A percentile compares a stretch with the other conserved stretches of the same genome.
Conservation (phyloP, 2,113 vertebrate genomes). For the Poeciliopsis turrubarensis region DNA sequence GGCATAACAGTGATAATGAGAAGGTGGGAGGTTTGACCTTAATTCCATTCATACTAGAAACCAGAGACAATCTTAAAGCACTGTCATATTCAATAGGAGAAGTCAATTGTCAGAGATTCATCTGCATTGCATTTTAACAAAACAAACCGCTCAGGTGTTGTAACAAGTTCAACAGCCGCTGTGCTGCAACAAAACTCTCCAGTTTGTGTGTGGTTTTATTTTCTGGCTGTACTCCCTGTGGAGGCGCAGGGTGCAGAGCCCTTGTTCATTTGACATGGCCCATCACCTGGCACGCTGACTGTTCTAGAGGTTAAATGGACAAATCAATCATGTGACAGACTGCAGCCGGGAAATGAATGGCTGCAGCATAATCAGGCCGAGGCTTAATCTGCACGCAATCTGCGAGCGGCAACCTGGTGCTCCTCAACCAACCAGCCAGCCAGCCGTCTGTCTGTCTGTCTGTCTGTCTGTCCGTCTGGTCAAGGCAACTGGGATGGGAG, state of each 20-base stretch:
- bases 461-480: neutral
- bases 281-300: constrained; percentile 69
- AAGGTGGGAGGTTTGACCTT: constrained; percentile 49
- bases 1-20: constrained; percentile 18
- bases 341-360: constrained; percentile 77
- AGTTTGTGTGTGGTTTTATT: constrained; percentile 5
- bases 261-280: constrained; percentile 79
- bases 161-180: neutral
- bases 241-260: constrained; percentile 63
- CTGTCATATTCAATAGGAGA: constrained; percentile 58
- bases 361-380: constrained; percentile 75
- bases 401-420: constrained; percentile 59
- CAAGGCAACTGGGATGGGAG: neutral
- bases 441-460: constrained; percentile 14
- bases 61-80: constrained; percentile 16
- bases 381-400: constrained; percentile 68
- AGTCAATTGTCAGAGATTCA: constrained; percentile 58
- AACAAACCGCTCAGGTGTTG: neutral
- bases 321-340: constrained; percentile 81
- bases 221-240: constrained; percentile 33
- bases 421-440: constrained; percentile 46
- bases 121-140: constrained; percentile 22
- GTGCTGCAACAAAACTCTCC: constrained; percentile 10
- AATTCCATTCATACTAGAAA: constrained; percentile 47
- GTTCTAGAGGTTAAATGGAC: constrained; percentile 80